Evolutionary conservation across 2,888 invertebrate species (phyloP), one percentile per base, ranked within the genome.

Genomic region (Galerucella calmariensis): DNA sequence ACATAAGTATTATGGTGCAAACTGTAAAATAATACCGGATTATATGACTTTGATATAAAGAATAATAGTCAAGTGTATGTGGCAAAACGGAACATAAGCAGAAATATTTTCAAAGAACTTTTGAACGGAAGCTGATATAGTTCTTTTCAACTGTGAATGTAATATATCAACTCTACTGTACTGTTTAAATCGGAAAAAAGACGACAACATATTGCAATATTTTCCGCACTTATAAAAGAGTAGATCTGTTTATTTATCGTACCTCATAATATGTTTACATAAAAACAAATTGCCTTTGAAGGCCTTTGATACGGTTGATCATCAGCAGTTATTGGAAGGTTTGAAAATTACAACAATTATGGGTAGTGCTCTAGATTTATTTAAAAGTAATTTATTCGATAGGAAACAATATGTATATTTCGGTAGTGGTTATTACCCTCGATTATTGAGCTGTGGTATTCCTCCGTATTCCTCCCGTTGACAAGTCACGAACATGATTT

Each of bases 21-120:
- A 63, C 44, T 12, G 46, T 27, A 16, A 61, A 27, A 8, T 16
- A 46, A 20, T 61, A 61, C 44, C 63, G 63, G 46, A 44, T 63
- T 63, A 35, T 63, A 41, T 63, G 63, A 44, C 63, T 20, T 20
- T 63, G 44, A 63, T 63, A 63, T 63, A 63, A 63, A 63, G 44
- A 46, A 46, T 63, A 63, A 44, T 44, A 63, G 10, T 44, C 44
- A 63, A 20, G 20, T 44, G 12, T 44, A 44, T 46, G 46, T 44
- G 16, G 46, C 44, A 63, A 44, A 46, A 63, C 44, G 63, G 62
- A 62, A 62, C 41, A 12, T 46, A 61, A 24, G 20, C 11, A 9
- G 3, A 10, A 24, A 16, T 44, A 27, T 46, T 63, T 63, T 63
- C 44, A 12, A 46, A 44, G 44, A 44, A 44, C 44, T 62, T n/a